phyloP scores from a whole-genome alignment of 2,888 invertebrate genomes.

The Standfussiana lucernea region DNA sequence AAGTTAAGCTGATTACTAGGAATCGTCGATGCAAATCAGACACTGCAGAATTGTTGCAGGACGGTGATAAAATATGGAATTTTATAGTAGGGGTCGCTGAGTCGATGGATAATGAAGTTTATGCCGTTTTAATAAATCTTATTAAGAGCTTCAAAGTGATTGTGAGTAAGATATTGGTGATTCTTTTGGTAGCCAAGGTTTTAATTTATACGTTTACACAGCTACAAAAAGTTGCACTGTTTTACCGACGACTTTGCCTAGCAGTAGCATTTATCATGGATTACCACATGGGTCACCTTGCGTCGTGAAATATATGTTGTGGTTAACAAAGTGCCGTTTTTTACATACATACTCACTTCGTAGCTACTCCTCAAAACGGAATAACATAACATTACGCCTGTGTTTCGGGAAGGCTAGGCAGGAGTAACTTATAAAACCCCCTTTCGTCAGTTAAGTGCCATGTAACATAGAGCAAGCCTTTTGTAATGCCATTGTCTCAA shows the following conservation, averaged over 20 bases:
- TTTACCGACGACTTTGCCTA: not conserved
- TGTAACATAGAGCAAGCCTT: not conserved
- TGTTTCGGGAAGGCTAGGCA: not conserved
- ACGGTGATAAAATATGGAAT: conserved; percentile 59
- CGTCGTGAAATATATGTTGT: not conserved
- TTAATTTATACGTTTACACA: not conserved
- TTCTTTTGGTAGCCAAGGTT: not conserved
- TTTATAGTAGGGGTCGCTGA: conserved; percentile 44
- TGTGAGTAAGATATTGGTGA: not conserved
- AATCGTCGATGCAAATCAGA: conserved; percentile 78
- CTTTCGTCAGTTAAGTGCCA: not conserved
- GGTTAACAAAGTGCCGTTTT: not conserved
- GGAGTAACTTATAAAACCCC: not conserved
- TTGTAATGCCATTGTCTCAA: not conserved
- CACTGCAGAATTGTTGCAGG: conserved; percentile 65
- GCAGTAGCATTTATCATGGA: not conserved
- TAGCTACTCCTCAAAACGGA: not conserved
- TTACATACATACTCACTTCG: not conserved
- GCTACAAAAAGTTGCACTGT: not conserved
- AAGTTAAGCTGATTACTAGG: conserved; percentile 84
- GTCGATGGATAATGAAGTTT: conserved; percentile 56
- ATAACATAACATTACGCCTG: not conserved
- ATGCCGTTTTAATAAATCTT: conserved; percentile 59
- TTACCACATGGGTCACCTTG: not conserved
- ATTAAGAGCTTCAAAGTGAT: conserved; percentile 29